A percentile compares a stretch with the other conserved stretches of the same genome.
Conservation (phyloP, 2,888 invertebrate genomes). For the Scaptomyza parva region DNA sequence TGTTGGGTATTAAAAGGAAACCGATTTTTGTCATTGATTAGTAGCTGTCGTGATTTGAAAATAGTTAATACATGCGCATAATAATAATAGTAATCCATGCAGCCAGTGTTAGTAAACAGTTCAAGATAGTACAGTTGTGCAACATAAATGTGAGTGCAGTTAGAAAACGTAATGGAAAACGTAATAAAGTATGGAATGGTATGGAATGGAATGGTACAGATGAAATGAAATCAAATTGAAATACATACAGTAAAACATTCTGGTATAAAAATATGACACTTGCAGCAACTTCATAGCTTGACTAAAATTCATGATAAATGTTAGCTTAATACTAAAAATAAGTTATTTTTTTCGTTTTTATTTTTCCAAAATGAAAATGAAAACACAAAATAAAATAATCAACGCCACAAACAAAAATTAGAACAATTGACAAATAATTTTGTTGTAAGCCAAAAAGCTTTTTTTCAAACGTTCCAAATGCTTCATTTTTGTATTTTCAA, state of each 20-base stretch:
- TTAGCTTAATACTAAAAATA: slow-evolving; percentile 72
- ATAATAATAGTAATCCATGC: slow-evolving; percentile 52
- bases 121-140: slow-evolving; percentile 41
- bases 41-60: slow-evolving; percentile 22
- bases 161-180: slow-evolving; percentile 27
- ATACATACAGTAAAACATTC: slow-evolving; percentile 55
- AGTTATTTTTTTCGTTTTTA: neutral
- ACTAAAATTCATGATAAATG: slow-evolving; percentile 74
- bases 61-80: slow-evolving; percentile 10
- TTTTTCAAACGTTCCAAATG: slow-evolving; percentile 19
- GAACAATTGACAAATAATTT: slow-evolving; percentile 34
- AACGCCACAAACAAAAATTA: slow-evolving; percentile 50
- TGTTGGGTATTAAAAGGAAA: slow-evolving; percentile 74
- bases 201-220: slow-evolving; percentile 25
- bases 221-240: slow-evolving; percentile 36
- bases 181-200: slow-evolving; percentile 2
- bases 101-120: slow-evolving; percentile 47
- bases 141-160: slow-evolving; percentile 38
- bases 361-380: slow-evolving; percentile 46
- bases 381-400: slow-evolving; percentile 23
- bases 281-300: slow-evolving; percentile 85
- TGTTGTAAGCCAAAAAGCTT: slow-evolving; percentile 38
- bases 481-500: slow-evolving; percentile 15
- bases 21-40: slow-evolving; percentile 77
- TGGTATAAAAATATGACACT: slow-evolving; percentile 69